Conservation (phyloP, 1,140 invertebrate species). For the Carposina sasakii region DNA sequence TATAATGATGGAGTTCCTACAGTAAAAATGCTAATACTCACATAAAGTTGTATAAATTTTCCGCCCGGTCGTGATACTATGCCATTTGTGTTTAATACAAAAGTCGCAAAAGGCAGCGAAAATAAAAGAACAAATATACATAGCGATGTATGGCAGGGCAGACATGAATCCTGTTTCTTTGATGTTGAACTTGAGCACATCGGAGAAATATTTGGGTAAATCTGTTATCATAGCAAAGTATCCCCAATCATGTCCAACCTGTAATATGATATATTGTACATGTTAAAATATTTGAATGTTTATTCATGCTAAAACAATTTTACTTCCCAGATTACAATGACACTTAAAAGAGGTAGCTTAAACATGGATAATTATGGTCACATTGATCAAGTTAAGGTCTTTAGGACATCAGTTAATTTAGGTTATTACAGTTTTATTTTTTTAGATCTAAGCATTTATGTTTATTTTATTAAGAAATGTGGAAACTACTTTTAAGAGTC, state of each 20-base stretch:
- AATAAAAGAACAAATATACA: slow-evolving; percentile 79
- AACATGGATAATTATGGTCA: no score
- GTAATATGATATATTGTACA: slow-evolving; percentile 13
- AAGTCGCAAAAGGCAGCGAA: slow-evolving; percentile 79
- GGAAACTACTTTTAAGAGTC: no score
- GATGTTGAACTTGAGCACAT: slow-evolving; percentile 88
- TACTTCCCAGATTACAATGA: no score
- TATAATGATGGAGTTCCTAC: not conserved
- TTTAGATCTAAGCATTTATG: no score
- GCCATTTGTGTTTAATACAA: slow-evolving; percentile 73
- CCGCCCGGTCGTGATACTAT: slow-evolving; percentile 76
- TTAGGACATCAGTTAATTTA: no score
- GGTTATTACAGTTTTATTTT: no score
- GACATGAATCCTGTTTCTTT: slow-evolving; percentile 80
- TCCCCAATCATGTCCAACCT: slow-evolving; percentile 90
- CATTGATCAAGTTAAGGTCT: no score
- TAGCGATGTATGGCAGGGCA: slow-evolving; percentile 80
- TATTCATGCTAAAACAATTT: no score
- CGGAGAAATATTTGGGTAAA: slow-evolving; percentile 92
- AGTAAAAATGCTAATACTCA: slow-evolving; percentile 62
- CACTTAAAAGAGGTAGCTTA: no score
- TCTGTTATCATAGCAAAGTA: slow-evolving; percentile 95
- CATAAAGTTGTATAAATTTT: slow-evolving; percentile 83
- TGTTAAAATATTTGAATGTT: not conserved
- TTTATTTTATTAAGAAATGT: no score